Conservation (phyloP, 1,140 invertebrate species). For the Heliconius melpomene region DNA sequence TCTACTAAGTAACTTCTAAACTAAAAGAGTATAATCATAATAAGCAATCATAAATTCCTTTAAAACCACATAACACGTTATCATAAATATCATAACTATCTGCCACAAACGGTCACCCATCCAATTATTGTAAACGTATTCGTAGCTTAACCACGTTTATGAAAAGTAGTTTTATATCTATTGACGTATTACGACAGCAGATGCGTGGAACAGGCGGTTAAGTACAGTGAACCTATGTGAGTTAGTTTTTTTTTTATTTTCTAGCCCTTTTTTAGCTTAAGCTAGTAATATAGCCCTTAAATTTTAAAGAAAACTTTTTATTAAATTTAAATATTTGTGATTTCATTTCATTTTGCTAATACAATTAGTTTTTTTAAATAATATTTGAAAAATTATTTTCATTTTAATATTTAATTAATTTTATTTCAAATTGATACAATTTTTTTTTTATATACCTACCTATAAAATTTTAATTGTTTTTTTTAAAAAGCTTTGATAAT, state of each 20-base stretch:
- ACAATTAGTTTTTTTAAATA: too few relatives aligned
- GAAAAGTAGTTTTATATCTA: slow-evolving; percentile 3
- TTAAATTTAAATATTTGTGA: neutral
- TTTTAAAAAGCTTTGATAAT: too few relatives aligned
- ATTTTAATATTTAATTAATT: too few relatives aligned
- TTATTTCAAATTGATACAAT: too few relatives aligned
- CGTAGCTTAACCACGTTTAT: slow-evolving; percentile 10
- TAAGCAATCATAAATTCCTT: neutral
- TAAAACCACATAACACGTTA: neutral
- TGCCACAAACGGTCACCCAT: slow-evolving; percentile 1
- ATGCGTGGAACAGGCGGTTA: slow-evolving; percentile 9
- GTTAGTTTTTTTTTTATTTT: neutral
- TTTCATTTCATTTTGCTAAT: neutral
- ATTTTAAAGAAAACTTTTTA: neutral
- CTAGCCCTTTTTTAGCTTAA: neutral
- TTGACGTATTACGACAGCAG: slow-evolving; percentile 14
- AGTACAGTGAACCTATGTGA: slow-evolving; percentile 10
- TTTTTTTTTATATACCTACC: too few relatives aligned
- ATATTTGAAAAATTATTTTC: too few relatives aligned
- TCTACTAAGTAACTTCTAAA: neutral
- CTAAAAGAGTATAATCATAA: neutral
- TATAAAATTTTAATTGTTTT: too few relatives aligned
- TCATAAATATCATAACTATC: neutral
- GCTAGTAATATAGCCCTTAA: too few relatives aligned
- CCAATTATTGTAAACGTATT: slow-evolving; percentile 3